phyloP scores from a whole-genome alignment of 1,140 invertebrate genomes.

The Drosophila watanabei region DNA sequence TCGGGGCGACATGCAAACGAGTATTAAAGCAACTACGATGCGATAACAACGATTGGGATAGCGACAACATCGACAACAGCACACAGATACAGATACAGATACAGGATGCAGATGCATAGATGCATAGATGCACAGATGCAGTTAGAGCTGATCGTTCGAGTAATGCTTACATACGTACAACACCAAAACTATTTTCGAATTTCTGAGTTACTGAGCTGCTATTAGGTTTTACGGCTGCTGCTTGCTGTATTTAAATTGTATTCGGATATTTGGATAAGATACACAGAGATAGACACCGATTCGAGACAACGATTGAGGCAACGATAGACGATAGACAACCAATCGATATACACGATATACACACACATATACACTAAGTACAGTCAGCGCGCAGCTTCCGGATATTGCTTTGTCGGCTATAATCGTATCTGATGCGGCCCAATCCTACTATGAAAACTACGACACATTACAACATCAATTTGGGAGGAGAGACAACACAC shows the following conservation, averaged over 20 bases:
- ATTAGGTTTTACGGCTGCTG: slow-evolving; percentile 19
- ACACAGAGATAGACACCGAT: slow-evolving; percentile 62
- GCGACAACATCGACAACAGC: slow-evolving; percentile 63
- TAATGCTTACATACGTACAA: slow-evolving; percentile 75
- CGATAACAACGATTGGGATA: slow-evolving; percentile 40
- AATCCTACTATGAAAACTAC: slow-evolving; percentile 48
- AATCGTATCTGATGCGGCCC: slow-evolving; percentile 28
- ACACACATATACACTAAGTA: slow-evolving; percentile 35
- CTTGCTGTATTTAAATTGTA: slow-evolving; percentile 5
- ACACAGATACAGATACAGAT: slow-evolving; percentile 66
- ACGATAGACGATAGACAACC: slow-evolving; percentile 59
- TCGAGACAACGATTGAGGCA: slow-evolving; percentile 35
- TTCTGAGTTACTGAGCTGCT: slow-evolving; percentile 31
- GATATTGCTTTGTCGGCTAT: slow-evolving; percentile 50
- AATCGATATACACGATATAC: slow-evolving; percentile 41
- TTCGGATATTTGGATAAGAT: slow-evolving; percentile 29
- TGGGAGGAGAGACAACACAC: slow-evolving; percentile 26
- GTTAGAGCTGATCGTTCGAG: slow-evolving; percentile 38
- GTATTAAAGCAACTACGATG: slow-evolving; percentile 44
- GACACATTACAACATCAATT: slow-evolving; percentile 56
- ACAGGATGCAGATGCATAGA: slow-evolving; percentile 49
- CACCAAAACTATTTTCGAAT: slow-evolving; percentile 79
- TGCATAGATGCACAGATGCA: slow-evolving; percentile 51
- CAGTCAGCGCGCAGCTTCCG: slow-evolving; percentile 15
- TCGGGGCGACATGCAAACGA: slow-evolving; percentile 37